phyloP scores from a whole-genome alignment of 2,888 invertebrate genomes.

The Folsomia candida region DNA sequence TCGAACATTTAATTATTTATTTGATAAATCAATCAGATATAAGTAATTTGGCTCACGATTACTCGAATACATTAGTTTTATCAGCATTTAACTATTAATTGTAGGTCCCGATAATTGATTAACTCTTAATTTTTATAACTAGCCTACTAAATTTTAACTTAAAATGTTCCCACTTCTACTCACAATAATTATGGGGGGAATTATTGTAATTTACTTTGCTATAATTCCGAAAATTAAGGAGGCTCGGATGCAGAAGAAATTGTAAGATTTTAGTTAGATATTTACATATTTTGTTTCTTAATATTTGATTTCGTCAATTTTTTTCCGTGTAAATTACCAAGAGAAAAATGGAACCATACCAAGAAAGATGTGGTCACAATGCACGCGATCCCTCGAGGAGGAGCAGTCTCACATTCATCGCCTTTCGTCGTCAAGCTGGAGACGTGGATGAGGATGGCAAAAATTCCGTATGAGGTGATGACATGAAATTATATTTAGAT shows the following conservation, averaged over 20 bases:
- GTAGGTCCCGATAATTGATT: too few species aligned
- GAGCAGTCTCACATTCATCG: conserved; percentile 12
- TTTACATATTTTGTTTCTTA: not conserved
- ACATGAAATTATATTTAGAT: too few species aligned
- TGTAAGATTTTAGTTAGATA: not conserved
- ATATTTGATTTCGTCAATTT: too few species aligned
- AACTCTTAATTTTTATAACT: too few species aligned
- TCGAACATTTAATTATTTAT: too few species aligned
- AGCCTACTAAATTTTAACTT: too few species aligned
- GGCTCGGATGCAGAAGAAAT: not conserved
- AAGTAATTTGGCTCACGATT: too few species aligned
- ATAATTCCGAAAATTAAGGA: not conserved
- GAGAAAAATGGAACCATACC: conserved; percentile 29
- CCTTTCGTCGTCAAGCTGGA: conserved; percentile 30
- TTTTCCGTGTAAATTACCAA: too few species aligned
- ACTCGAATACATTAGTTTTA: too few species aligned
- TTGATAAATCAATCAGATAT: too few species aligned
- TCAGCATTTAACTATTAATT: too few species aligned
- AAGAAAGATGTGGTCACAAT: conserved; percentile 32
- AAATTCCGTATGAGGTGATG: conserved; percentile 23
- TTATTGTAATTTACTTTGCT: not conserved
- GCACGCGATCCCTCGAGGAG: conserved; percentile 1
- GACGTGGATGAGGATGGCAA: conserved; percentile 27
- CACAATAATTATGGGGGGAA: not conserved
- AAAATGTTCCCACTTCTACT: not conserved